Evolutionary conservation across 2,797 vertebrate species (phyloP), one percentile per base, ranked within the genome.

Genomic region (Chiropotes sagulatus): DNA sequence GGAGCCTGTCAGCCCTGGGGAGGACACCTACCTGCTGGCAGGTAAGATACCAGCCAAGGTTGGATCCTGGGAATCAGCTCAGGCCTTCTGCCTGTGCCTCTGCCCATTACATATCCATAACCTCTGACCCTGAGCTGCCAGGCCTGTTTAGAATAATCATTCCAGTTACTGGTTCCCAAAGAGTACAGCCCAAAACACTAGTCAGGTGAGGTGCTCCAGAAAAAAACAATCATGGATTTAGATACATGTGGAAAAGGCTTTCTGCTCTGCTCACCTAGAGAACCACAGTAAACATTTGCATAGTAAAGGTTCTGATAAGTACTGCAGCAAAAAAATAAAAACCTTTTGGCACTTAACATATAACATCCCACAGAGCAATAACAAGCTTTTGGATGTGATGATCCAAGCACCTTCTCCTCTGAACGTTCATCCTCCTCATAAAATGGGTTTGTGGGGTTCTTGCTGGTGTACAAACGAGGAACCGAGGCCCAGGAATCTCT

Each of bases 1-100:
- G 33, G 97, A 97, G 78, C 98, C 98, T 2, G 0, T 99, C 93
- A 61, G 57, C 0, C 92, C 98, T 0, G 58, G 97, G 0, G 50
- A 98, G 96, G 91, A 96, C 78, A 72, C 2, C 0, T 98, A 95
- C 0, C 0, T 99, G 33, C 97, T 99, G 64, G 98, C 99, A 98
- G 99, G 99, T 99, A 92, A 98, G 97, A 48, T 2, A 1, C 0
- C 7, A 24, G 36, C n/a, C 8, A 10, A 28, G 2, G n/a, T 10
- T 26, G 15, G 20, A 6, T 75, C 79, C 82, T 24, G 48, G 58
- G n/a, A 39, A 1, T 48, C 33, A 22, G 73, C 36, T 15, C 46
- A 30, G n/a, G 44, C 52, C 80, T 8, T 79, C 36, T 9, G 30
- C 41, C 54, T 73, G 33, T 57, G 7, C 39, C 44, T 73, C 52